Conservation (phyloP, 2,113 vertebrate species). For the Xenus cinereus region DNA sequence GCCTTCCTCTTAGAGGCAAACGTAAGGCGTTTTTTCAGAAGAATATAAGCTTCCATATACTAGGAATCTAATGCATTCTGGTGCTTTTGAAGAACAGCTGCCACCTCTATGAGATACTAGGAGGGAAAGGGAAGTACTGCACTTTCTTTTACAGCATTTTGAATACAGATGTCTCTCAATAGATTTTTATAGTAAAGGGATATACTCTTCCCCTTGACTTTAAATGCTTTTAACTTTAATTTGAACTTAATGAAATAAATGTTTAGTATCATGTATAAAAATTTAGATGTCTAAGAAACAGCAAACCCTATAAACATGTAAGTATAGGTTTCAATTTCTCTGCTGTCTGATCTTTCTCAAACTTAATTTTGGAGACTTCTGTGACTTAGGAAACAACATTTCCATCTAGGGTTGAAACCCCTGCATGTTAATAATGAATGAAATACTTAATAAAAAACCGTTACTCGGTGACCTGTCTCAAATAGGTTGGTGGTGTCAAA, state of each 20-base stretch:
- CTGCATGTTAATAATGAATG: neutral
- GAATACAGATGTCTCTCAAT: neutral
- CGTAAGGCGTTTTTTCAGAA: neutral
- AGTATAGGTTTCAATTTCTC: neutral
- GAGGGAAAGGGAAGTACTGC: neutral
- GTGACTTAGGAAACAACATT: neutral
- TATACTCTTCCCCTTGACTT: neutral
- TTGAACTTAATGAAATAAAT: neutral
- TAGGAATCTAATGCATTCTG: neutral
- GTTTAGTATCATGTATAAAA: neutral
- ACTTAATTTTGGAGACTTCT: neutral
- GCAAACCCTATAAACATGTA: neutral
- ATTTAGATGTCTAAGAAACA: neutral
- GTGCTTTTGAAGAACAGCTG: neutral
- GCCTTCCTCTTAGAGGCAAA: neutral
- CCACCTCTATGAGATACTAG: neutral
- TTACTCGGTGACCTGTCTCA: neutral
- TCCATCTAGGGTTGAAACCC: neutral
- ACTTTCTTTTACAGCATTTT: neutral
- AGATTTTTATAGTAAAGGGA: neutral
- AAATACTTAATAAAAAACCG: neutral
- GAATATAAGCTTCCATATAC: neutral
- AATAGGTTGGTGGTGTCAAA: neutral
- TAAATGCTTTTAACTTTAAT: neutral
- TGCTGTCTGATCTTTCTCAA: neutral